phyloP scores from a whole-genome alignment of 1,140 invertebrate species.

The Pomacea maculata region DNA sequence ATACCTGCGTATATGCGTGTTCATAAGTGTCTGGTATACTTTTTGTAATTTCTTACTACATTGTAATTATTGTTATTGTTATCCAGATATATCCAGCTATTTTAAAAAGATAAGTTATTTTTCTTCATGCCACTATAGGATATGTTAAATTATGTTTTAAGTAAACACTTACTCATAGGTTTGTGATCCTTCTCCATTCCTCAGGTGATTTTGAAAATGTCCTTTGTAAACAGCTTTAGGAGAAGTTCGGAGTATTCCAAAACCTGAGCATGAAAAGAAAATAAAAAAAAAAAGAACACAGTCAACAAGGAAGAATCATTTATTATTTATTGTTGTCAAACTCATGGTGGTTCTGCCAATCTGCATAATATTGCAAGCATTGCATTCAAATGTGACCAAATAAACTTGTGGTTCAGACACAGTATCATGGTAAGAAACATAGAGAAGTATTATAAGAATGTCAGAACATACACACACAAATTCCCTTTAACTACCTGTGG shows the following conservation, averaged over 20 bases:
- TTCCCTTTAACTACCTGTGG: too few relatives aligned
- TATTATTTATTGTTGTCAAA: background rate
- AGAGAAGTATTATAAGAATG: too few relatives aligned
- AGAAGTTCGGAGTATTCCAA: slow-evolving; percentile 52
- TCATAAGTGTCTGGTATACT: too few relatives aligned
- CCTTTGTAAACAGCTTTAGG: slow-evolving; percentile 56
- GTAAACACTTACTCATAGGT: slow-evolving; percentile 55
- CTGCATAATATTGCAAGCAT: background rate
- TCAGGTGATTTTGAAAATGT: slow-evolving; percentile 48
- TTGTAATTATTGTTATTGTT: too few relatives aligned
- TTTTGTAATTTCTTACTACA: too few relatives aligned
- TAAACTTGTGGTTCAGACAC: too few relatives aligned
- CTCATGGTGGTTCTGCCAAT: background rate
- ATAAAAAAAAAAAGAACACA: slow-evolving; percentile 6
- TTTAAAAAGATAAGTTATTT: too few relatives aligned
- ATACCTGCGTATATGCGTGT: too few relatives aligned
- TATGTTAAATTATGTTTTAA: background rate
- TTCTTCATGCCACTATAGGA: too few relatives aligned
- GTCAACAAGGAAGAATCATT: background rate
- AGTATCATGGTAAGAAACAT: too few relatives aligned
- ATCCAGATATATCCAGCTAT: too few relatives aligned
- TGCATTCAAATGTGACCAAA: background rate
- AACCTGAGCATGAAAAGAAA: slow-evolving; percentile 41
- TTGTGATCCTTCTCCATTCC: slow-evolving; percentile 59
- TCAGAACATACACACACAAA: too few relatives aligned